phyloP scores from a whole-genome alignment of 2,797 vertebrate genomes.

The Gobio occitaniae region DNA sequence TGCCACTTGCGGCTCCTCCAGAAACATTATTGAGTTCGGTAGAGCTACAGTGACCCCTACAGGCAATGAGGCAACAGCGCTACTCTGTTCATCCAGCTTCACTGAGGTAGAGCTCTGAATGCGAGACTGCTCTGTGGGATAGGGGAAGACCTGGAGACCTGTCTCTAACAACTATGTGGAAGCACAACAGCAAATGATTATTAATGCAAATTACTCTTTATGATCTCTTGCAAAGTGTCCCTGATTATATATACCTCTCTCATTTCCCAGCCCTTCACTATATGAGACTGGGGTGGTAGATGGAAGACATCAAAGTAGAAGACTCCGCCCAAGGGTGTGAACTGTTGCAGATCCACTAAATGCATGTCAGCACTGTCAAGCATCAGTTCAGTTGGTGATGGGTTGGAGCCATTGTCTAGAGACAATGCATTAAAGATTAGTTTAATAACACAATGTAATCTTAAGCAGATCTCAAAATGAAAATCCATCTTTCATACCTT shows the following conservation, averaged over 20 bases:
- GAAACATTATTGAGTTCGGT: constrained; percentile 77
- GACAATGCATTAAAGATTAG: not conserved
- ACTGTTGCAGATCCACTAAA: constrained; percentile 82
- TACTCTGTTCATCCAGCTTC: constrained; percentile 62
- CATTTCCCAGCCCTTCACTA: constrained; percentile 81
- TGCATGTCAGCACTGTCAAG: not conserved
- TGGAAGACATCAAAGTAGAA: constrained; percentile 81
- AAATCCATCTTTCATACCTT: not conserved
- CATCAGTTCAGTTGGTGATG: not conserved
- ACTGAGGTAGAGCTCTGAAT: constrained; percentile 42
- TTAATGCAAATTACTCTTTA: not conserved
- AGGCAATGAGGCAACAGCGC: constrained; percentile 50
- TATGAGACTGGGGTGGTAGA: constrained; percentile 82
- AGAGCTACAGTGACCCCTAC: constrained; percentile 79
- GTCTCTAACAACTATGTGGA: constrained; percentile 75
- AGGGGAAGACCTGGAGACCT: constrained; percentile 78
- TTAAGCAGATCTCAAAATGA: not conserved
- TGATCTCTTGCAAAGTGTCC: not conserved
- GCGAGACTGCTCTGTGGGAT: constrained; percentile 67
- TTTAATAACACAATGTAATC: not conserved
- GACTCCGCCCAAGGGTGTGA: constrained; percentile 84
- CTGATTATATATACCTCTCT: constrained; percentile 78
- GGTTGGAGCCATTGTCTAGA: constrained; percentile 51
- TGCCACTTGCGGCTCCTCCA: constrained; percentile 82
- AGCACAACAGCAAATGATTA: not conserved